These are phyloP conservation scores for Phoxinus phoxinus DNA, from an alignment of 2,113 vertebrate genomes.

Conservation along the genomic window DNA sequence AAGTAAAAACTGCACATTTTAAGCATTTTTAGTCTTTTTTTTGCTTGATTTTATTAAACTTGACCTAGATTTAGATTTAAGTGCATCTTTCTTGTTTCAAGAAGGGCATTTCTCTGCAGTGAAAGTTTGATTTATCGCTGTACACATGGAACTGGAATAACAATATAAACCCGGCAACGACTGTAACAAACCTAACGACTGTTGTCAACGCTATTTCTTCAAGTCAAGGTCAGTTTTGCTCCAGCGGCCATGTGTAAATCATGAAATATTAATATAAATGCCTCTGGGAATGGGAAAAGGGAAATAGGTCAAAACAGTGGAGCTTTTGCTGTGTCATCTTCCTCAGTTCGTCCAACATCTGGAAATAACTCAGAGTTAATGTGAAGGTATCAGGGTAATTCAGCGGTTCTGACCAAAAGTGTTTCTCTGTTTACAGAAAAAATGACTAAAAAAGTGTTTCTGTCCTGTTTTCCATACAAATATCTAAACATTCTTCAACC, in stretches of 20 bases:
- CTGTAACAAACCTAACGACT: background rate
- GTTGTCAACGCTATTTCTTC: background rate
- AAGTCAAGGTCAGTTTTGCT: background rate
- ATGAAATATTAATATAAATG: background rate
- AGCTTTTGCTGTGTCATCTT: background rate
- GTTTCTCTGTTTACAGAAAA: background rate
- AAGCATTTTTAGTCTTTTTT: too few relatives aligned
- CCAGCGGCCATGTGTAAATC: background rate
- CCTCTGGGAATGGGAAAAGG: background rate
- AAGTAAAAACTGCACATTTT: too few relatives aligned
- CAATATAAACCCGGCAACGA: background rate
- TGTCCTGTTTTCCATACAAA: too few relatives aligned
- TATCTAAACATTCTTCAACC: too few relatives aligned
- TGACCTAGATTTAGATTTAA: too few relatives aligned
- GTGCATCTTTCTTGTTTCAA: too few relatives aligned
- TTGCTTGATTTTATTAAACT: too few relatives aligned
- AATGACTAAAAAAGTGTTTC: too few relatives aligned
- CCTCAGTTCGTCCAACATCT: background rate
- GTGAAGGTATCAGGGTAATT: conserved; percentile 19
- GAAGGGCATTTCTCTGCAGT: too few relatives aligned
- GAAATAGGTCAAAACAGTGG: background rate
- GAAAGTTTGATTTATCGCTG: background rate
- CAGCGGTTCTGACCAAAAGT: background rate
- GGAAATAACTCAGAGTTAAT: conserved; percentile 22
- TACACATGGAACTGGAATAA: background rate